A percentile compares a stretch with the other conserved stretches of the same genome.
Evolutionary conservation across 2,888 invertebrate species (phyloP).

Genomic region (Eurois occulta): DNA sequence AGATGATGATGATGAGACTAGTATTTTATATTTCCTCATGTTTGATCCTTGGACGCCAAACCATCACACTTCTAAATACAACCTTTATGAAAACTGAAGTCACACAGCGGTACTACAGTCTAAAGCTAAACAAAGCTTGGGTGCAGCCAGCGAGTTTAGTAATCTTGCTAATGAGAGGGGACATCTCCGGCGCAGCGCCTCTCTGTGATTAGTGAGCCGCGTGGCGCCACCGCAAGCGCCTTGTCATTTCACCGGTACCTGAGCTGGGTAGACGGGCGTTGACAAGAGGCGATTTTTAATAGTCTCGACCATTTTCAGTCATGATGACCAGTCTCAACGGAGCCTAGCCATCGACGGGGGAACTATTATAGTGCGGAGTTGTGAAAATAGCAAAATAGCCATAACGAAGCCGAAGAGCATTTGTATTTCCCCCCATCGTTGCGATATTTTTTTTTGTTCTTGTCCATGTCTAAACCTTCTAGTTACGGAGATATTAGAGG

Average conservation of each 20-base stretch:
- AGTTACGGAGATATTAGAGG: too few species aligned
- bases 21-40: too few species aligned
- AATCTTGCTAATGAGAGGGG: conserved; percentile 72
- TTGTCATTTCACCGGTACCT: conserved; percentile 72
- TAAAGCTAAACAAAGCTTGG: conserved; percentile 60
- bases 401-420: too few species aligned
- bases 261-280: conserved; percentile 45
- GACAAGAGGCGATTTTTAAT: background rate
- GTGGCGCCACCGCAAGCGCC: conserved; percentile 76
- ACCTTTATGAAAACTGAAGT: conserved; percentile 30
- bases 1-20: too few species aligned
- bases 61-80: conserved; percentile 9
- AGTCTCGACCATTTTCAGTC: background rate
- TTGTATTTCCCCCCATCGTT: too few species aligned
- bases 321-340: background rate
- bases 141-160: conserved; percentile 66
- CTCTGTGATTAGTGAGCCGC: conserved; percentile 77
- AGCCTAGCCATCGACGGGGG: background rate
- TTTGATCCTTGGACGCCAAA: background rate
- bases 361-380: too few species aligned
- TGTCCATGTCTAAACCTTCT: too few species aligned
- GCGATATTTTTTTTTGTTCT: too few species aligned
- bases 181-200: conserved; percentile 62
- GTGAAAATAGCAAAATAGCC: too few species aligned
- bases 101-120: conserved; percentile 28